Conservation (phyloP, 1,140 invertebrate genomes). For the Chrysomallon squamiferum region DNA sequence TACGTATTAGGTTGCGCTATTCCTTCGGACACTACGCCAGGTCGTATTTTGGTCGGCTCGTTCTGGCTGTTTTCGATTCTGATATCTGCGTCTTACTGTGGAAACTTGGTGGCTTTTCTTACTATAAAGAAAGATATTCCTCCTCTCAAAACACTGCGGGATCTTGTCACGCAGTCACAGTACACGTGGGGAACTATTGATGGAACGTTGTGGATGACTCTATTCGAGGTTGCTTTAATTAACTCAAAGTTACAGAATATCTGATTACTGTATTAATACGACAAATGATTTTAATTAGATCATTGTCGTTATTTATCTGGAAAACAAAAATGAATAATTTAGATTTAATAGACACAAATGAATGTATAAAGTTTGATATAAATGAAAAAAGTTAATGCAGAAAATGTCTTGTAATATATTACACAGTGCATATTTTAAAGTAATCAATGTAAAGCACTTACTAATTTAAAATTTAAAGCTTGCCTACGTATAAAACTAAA, state of each 20-base stretch:
- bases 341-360: not conserved
- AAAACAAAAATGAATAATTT: not conserved
- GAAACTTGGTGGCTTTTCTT: conserved; percentile 90
- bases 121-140: conserved; percentile 72
- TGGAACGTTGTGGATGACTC: conserved; percentile 14
- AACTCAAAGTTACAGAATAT: not conserved
- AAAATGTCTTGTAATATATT: no score
- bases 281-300: not conserved
- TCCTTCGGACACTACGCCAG: conserved; percentile 29
- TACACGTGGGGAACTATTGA: conserved; percentile 33
- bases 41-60: conserved; percentile 75
- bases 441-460: no score
- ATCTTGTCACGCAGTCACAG: conserved; percentile 18
- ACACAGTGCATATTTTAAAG: no score
- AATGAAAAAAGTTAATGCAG: no score
- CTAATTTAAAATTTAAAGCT: no score
- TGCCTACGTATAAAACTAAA: no score
- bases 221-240: conserved; percentile 29
- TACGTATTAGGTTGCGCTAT: conserved; percentile 33
- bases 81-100: conserved; percentile 89
- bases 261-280: not conserved
- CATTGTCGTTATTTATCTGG: not conserved
- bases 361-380: not conserved
- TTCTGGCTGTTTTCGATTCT: conserved; percentile 95
- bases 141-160: conserved; percentile 29